phyloP scores from a whole-genome alignment of 1,140 invertebrate species.

The Ips typographus region DNA sequence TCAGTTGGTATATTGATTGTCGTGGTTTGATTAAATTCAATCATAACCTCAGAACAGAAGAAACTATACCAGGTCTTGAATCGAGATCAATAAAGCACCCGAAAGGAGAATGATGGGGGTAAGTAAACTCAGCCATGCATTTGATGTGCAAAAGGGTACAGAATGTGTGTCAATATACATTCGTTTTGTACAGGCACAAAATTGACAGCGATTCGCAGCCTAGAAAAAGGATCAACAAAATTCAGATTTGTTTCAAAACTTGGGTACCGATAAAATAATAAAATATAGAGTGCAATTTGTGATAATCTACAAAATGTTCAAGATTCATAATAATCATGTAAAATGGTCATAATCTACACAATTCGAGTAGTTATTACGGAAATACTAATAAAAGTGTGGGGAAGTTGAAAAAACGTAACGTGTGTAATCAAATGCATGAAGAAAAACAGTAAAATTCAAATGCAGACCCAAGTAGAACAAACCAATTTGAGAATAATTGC shows the following conservation, averaged over 20 bases:
- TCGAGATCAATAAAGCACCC: no score
- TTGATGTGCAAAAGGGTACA: conserved; percentile 51
- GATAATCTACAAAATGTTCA: conserved; percentile 30
- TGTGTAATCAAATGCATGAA: conserved; percentile 23
- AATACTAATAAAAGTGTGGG: conserved; percentile 14
- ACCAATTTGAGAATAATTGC: conserved; percentile 12
- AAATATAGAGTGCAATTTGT: conserved; percentile 27
- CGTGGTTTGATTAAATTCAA: no score
- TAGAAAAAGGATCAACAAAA: conserved; percentile 25
- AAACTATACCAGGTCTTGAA: no score
- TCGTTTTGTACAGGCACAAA: conserved; percentile 47
- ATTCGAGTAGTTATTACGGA: conserved; percentile 9
- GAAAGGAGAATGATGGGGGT: not conserved
- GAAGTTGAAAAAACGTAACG: conserved; percentile 25
- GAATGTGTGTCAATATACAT: conserved; percentile 51
- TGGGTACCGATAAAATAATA: conserved; percentile 1
- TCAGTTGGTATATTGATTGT: conserved; percentile 46
- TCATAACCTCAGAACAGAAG: no score
- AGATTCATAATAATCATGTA: conserved; percentile 17
- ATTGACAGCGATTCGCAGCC: conserved; percentile 28
- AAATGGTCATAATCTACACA: conserved; percentile 24
- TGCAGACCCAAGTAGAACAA: conserved; percentile 23
- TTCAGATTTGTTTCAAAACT: conserved; percentile 8
- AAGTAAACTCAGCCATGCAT: conserved; percentile 48
- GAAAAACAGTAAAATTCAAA: conserved; percentile 29